A percentile compares a stretch with the other conserved stretches of the same genome.
Conservation (phyloP, 2,888 invertebrate genomes). For the Fissipunctia ypsillon region DNA sequence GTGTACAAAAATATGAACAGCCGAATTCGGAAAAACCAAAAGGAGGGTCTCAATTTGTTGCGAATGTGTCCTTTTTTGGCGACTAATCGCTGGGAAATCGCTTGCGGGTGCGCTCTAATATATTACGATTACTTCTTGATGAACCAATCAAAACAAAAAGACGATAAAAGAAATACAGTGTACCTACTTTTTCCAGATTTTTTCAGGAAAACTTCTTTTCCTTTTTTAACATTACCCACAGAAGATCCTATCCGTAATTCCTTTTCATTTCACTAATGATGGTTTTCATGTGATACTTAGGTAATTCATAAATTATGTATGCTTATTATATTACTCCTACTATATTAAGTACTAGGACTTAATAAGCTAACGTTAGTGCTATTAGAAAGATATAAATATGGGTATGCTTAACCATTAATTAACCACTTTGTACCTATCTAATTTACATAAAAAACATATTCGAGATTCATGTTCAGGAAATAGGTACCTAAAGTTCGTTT, state of each 20-base stretch:
- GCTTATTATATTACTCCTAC: not conserved
- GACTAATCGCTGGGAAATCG: not conserved
- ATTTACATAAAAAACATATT: too few relatives aligned
- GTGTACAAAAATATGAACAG: not conserved
- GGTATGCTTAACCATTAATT: slow-evolving; percentile 1
- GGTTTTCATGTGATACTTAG: not conserved
- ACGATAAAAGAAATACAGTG: not conserved
- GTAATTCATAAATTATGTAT: not conserved
- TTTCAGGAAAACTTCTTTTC: not conserved
- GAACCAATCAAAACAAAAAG: not conserved
- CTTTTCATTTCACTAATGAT: not conserved
- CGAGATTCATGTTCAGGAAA: too few relatives aligned
- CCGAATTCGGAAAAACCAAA: slow-evolving; percentile 13
- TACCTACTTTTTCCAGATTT: not conserved
- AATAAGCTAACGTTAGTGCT: not conserved
- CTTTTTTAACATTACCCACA: not conserved
- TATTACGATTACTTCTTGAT: not conserved
- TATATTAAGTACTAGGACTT: not conserved
- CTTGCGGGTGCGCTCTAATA: not conserved
- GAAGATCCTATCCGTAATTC: not conserved
- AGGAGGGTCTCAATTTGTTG: not conserved
- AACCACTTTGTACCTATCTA: not conserved
- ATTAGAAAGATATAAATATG: not conserved
- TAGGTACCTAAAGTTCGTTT: too few relatives aligned
- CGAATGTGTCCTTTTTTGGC: not conserved